Evolutionary conservation across 2,888 invertebrate genomes (phyloP).

Genomic region (Idaea biselata): DNA sequence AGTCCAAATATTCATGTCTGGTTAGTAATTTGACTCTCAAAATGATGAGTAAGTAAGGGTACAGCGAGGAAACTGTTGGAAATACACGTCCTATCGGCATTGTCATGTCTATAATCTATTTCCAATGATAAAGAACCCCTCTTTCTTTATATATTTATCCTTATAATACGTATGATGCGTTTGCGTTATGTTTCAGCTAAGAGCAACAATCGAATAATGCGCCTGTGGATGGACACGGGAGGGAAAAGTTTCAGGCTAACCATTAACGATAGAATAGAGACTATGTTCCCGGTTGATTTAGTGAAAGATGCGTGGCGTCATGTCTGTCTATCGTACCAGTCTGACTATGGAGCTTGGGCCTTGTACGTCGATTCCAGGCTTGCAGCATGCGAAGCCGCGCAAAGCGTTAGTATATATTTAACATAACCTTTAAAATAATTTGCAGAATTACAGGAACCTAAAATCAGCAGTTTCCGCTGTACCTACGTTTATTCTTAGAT

Average conservation of each 20-base stretch:
- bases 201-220: constrained; percentile 69
- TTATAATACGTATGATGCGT: neutral
- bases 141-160: no score
- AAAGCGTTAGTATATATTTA: constrained; percentile 47
- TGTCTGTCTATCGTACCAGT: constrained; percentile 84
- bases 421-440: constrained; percentile 1
- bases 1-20: no score
- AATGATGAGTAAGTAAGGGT: no score
- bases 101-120: no score
- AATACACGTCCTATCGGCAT: no score
- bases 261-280: constrained; percentile 75
- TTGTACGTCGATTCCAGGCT: constrained; percentile 82
- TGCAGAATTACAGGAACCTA: constrained; percentile 20
- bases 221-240: constrained; percentile 82
- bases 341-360: constrained; percentile 81
- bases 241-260: constrained; percentile 79
- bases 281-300: constrained; percentile 65
- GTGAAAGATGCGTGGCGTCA: constrained; percentile 81
- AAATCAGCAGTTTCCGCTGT: constrained; percentile 24
- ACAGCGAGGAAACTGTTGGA: no score
- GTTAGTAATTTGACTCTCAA: no score
- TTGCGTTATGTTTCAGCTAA: constrained; percentile 67
- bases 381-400: constrained; percentile 56
- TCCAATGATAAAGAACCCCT: no score
- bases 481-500: no score